These are phyloP conservation scores for Takifugu ocellatus DNA, from an alignment of 2,797 vertebrate genomes.

Conservation along the genomic window DNA sequence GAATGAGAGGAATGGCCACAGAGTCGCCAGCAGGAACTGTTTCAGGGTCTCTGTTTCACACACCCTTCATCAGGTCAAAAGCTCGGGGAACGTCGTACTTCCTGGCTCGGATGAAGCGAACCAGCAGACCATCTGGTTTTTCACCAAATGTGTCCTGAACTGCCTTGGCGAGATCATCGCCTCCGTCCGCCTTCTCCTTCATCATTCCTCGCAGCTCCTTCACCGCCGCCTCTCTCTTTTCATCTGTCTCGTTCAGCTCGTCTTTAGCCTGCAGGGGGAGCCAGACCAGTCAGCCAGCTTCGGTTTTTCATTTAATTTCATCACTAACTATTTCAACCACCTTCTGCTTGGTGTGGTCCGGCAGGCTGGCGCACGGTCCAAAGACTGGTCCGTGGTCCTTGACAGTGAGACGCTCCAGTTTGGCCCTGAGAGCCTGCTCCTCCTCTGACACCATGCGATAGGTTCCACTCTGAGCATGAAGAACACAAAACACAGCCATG, in stretches of 20 bases:
- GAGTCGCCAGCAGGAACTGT: not conserved
- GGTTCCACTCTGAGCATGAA: conserved; percentile 81
- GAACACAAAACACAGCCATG: not conserved
- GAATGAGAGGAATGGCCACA: no score
- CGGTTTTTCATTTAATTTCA: not conserved
- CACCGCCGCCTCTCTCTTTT: conserved; percentile 77
- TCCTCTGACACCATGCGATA: conserved; percentile 94
- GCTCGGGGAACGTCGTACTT: conserved; percentile 88
- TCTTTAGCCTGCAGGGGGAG: conserved; percentile 85
- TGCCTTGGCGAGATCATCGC: conserved; percentile 82
- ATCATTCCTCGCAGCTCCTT: conserved; percentile 84
- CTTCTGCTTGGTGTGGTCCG: conserved; percentile 92
- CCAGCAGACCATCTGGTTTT: conserved; percentile 78
- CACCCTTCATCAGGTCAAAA: conserved; percentile 93
- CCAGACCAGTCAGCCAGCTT: conserved; percentile 6
- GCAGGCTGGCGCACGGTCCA: conserved; percentile 80
- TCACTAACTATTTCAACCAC: conserved; percentile 55
- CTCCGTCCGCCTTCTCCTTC: conserved; percentile 75
- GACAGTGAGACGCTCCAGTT: conserved; percentile 89
- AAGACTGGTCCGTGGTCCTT: conserved; percentile 94
- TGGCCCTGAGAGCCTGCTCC: conserved; percentile 90
- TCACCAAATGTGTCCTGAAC: conserved; percentile 83
- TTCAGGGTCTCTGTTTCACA: conserved; percentile 5
- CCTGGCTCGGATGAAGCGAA: conserved; percentile 92
- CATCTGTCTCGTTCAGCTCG: conserved; percentile 91